These are phyloP conservation scores for Camarhynchus parvulus DNA, from an alignment of 2,113 vertebrate genomes.

Conservation along the genomic window DNA sequence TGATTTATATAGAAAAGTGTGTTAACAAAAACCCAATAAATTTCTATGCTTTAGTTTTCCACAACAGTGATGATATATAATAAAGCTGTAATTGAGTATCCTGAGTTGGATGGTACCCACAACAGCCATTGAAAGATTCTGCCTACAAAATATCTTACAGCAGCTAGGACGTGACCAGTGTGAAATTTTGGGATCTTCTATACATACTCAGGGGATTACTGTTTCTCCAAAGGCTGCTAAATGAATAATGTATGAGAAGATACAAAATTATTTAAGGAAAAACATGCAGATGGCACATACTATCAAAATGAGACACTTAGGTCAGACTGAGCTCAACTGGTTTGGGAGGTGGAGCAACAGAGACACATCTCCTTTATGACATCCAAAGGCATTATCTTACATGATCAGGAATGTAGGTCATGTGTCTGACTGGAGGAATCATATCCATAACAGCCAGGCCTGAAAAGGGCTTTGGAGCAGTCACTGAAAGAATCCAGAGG, in stretches of 20 bases:
- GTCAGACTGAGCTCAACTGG: neutral
- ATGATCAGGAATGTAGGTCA: neutral
- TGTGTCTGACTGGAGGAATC: neutral
- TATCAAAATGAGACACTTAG: neutral
- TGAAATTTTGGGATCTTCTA: neutral
- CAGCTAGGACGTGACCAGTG: neutral
- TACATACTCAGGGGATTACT: neutral
- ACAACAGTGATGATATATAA: neutral
- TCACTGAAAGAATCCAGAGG: neutral
- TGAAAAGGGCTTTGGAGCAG: neutral
- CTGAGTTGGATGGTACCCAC: neutral
- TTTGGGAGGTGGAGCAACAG: neutral
- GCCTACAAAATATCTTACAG: neutral
- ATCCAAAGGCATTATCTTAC: neutral
- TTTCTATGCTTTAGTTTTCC: neutral
- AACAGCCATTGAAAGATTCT: neutral
- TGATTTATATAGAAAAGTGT: neutral
- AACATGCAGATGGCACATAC: neutral
- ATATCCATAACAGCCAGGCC: neutral
- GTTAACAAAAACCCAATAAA: neutral
- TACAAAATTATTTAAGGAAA: neutral
- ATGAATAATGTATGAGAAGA: neutral
- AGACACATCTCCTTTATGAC: neutral
- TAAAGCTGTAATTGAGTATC: neutral
- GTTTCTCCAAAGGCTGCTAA: neutral